A percentile compares a stretch with the other conserved stretches of the same genome.
Conservation (phyloP, 2,888 invertebrate species). For the Dicyrtomina minuta region DNA sequence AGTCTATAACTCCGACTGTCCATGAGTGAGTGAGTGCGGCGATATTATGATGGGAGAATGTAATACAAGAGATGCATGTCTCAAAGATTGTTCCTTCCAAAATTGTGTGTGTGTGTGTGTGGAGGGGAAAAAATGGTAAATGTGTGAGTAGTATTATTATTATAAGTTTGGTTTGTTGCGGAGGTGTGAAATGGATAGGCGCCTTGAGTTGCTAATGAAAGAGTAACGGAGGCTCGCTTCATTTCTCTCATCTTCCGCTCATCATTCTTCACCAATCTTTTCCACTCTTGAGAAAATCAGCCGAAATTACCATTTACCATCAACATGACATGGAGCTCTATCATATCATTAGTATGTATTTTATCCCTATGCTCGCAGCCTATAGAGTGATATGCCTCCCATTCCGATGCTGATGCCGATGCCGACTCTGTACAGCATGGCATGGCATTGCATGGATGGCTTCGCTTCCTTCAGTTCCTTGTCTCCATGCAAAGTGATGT, state of each 20-base stretch:
- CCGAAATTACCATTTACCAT: neutral
- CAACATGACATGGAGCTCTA: neutral
- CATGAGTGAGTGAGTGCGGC: slow-evolving; percentile 1
- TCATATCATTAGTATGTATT: too few relatives aligned
- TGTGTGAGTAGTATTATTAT: neutral
- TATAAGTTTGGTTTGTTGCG: neutral
- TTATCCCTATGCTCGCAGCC: too few relatives aligned
- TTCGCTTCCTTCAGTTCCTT: too few relatives aligned
- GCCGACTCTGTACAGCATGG: too few relatives aligned
- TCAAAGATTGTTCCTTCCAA: neutral
- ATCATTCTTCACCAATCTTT: neutral
- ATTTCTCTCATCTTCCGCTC: slow-evolving; percentile 2
- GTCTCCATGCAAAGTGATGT: too few relatives aligned
- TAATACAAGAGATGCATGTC: neutral
- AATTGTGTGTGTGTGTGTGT: too few relatives aligned
- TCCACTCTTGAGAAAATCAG: neutral
- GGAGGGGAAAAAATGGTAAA: neutral
- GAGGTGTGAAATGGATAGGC: slow-evolving; percentile 49
- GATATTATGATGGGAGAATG: too few relatives aligned
- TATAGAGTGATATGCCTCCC: too few relatives aligned
- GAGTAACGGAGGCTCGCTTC: slow-evolving; percentile 26
- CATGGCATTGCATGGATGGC: too few relatives aligned
- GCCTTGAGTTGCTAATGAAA: slow-evolving; percentile 46
- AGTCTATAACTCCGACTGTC: too few relatives aligned
- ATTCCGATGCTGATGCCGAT: too few relatives aligned